Conservation (phyloP, 2,888 invertebrate genomes). For the Empis stercorea region DNA sequence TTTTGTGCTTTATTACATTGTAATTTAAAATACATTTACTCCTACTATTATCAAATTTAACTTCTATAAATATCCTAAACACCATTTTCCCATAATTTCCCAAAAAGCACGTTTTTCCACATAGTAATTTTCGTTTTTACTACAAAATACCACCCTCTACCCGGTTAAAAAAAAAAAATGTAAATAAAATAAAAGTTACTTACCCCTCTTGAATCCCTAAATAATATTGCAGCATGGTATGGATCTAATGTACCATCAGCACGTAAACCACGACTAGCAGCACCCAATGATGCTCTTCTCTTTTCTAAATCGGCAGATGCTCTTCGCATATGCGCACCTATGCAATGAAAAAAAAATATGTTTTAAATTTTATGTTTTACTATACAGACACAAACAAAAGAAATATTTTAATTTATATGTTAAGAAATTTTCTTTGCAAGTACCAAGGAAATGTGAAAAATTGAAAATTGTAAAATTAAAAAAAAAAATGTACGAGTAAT, state of each 20-base stretch:
- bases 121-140: too few relatives aligned
- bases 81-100: too few relatives aligned
- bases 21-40: too few relatives aligned
- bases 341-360: constrained; percentile 8
- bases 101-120: too few relatives aligned
- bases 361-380: neutral
- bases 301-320: constrained; percentile 67
- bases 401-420: neutral
- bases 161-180: too few relatives aligned
- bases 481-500: too few relatives aligned
- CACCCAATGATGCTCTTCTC: constrained; percentile 64
- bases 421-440: constrained; percentile 15
- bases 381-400: too few relatives aligned
- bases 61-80: too few relatives aligned
- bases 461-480: neutral
- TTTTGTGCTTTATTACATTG: too few relatives aligned
- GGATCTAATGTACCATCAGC: constrained; percentile 70
- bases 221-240: constrained; percentile 78
- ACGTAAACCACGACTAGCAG: constrained; percentile 37
- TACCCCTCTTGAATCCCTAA: constrained; percentile 86
- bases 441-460: constrained; percentile 14
- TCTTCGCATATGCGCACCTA: constrained; percentile 66
- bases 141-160: too few relatives aligned
- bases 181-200: constrained; percentile 39
- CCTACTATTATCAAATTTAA: too few relatives aligned